Percentiles rank a stretch among this genome's conserved stretches.
phyloP scores from a whole-genome alignment of 1,140 invertebrate species.

The Heliothis subflexa region DNA sequence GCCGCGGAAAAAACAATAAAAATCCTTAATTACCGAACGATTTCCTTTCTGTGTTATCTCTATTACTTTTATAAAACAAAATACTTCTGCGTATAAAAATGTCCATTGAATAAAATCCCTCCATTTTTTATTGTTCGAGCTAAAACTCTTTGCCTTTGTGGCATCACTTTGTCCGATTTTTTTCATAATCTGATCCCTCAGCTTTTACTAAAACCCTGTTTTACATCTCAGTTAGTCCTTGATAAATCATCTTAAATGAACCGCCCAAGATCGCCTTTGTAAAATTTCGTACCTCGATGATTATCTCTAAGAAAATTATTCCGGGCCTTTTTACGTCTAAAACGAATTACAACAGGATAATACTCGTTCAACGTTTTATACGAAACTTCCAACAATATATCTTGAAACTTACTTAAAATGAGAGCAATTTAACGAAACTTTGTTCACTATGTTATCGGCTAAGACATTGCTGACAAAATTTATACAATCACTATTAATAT shows the following conservation, averaged over 20 bases:
- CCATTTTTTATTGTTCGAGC: background rate
- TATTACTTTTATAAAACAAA: background rate
- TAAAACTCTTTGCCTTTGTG: slow-evolving; percentile 19
- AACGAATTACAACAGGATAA: slow-evolving; percentile 25
- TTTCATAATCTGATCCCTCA: slow-evolving; percentile 24
- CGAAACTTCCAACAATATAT: slow-evolving; percentile 45
- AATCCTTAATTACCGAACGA: no score
- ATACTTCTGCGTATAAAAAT: background rate
- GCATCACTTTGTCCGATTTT: slow-evolving; percentile 17
- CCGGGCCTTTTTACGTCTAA: slow-evolving; percentile 10
- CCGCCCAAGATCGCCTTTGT: slow-evolving; percentile 9
- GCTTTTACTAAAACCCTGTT: slow-evolving; percentile 28
- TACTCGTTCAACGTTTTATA: slow-evolving; percentile 21
- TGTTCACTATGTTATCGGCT: slow-evolving; percentile 39
- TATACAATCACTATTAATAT: slow-evolving; percentile 43
- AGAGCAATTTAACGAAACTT: slow-evolving; percentile 42
- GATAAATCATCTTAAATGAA: slow-evolving; percentile 37
- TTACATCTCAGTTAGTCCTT: slow-evolving; percentile 28
- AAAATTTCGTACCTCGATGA: slow-evolving; percentile 15
- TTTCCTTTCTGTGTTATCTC: no score
- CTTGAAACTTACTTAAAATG: slow-evolving; percentile 26
- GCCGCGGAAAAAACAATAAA: no score
- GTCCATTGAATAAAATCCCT: slow-evolving; percentile 1
- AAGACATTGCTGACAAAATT: slow-evolving; percentile 19
- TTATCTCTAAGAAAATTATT: slow-evolving; percentile 30